A percentile compares a stretch with the other conserved stretches of the same genome.
These are phyloP conservation scores for Albula glossodonta DNA, from an alignment of 2,113 vertebrate species.

Conservation along the genomic window DNA sequence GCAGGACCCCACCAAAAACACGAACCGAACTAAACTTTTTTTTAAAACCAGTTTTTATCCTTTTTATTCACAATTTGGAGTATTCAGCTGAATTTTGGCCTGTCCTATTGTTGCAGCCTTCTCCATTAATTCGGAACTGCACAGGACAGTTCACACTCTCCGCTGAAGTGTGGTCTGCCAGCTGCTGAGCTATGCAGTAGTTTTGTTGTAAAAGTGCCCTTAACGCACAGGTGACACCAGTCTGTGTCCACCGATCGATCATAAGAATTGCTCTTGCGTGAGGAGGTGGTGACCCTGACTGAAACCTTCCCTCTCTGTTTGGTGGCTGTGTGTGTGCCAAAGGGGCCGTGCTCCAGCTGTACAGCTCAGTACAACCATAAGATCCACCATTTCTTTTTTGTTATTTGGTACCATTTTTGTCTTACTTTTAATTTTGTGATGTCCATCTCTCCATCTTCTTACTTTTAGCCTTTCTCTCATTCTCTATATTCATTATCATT, in stretches of 20 bases:
- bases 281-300: background rate
- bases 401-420: too few relatives aligned
- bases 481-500: conserved; percentile 48
- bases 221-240: too few relatives aligned
- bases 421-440: background rate
- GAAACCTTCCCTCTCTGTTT: background rate
- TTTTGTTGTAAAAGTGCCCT: too few relatives aligned
- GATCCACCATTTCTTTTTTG: background rate
- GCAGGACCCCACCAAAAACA: background rate
- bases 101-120: too few relatives aligned
- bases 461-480: background rate
- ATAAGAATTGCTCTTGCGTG: too few relatives aligned
- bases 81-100: background rate
- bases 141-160: background rate
- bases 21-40: background rate
- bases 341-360: conserved; percentile 39
- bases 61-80: background rate
- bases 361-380: background rate
- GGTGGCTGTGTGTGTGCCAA: background rate
- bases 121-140: background rate
- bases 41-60: too few relatives aligned
- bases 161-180: background rate
- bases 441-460: background rate
- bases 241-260: too few relatives aligned
- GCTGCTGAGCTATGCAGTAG: too few relatives aligned